Evolutionary conservation across 2,888 invertebrate species (phyloP).

Genomic region (Graphium colonna): DNA sequence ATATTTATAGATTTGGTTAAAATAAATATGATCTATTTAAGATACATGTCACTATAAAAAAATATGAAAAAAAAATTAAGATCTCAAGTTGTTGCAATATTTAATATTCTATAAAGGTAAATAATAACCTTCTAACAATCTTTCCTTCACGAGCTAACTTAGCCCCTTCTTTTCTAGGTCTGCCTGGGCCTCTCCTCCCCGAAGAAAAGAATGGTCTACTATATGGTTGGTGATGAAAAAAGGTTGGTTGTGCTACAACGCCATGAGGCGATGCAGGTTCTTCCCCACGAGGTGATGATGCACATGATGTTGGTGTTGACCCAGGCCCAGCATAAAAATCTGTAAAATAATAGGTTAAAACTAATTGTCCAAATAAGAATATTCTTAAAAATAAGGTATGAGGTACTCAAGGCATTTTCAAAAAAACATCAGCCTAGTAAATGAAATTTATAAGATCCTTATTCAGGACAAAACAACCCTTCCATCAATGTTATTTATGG

Average conservation of each 20-base stretch:
- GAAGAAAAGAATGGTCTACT: constrained; percentile 71
- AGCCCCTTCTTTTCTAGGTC: constrained; percentile 88
- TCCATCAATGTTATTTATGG: neutral
- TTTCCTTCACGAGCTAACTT: constrained; percentile 71
- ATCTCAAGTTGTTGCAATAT: too few species aligned
- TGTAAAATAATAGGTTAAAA: constrained; percentile 31
- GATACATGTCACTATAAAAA: too few species aligned
- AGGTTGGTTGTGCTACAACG: constrained; percentile 54
- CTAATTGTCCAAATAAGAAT: neutral
- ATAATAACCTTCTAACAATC: constrained; percentile 66
- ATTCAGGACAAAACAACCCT: too few species aligned
- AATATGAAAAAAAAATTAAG: too few species aligned
- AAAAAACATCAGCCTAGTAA: too few species aligned
- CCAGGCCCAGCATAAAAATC: constrained; percentile 82
- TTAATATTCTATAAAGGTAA: neutral
- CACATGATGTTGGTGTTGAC: constrained; percentile 83
- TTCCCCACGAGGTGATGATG: constrained; percentile 81
- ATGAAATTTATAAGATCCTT: too few species aligned
- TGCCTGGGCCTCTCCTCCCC: constrained; percentile 87
- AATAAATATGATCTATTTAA: too few species aligned
- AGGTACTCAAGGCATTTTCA: too few species aligned
- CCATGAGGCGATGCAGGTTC: constrained; percentile 82
- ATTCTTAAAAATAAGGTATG: too few species aligned
- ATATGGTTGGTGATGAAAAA: constrained; percentile 70
- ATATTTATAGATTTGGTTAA: too few species aligned